Evolutionary conservation across 2,888 invertebrate species (phyloP).

Genomic region (Saturnia pavonia): DNA sequence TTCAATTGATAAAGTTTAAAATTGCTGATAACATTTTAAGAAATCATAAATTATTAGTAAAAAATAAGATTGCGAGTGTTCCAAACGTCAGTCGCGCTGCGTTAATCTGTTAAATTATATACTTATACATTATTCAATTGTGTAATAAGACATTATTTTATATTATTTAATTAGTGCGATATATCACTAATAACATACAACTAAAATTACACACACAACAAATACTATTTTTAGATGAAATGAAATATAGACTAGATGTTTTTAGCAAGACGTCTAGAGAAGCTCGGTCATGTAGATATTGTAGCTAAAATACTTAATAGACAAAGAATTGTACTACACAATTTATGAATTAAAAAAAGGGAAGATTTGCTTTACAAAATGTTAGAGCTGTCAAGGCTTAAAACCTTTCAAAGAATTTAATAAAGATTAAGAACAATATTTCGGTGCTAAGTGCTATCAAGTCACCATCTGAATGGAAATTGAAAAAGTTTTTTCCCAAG

Average conservation of each 20-base stretch:
- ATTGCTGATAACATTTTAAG: too few relatives aligned
- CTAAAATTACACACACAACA: neutral
- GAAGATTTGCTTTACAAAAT: constrained; percentile 21
- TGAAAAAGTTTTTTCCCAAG: constrained; percentile 67
- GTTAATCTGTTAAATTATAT: too few relatives aligned
- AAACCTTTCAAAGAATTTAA: constrained; percentile 36
- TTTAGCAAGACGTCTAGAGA: neutral
- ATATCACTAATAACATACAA: too few relatives aligned
- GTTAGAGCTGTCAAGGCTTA: constrained; percentile 26
- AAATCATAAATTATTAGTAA: too few relatives aligned
- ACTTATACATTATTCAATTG: too few relatives aligned
- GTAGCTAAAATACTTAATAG: neutral
- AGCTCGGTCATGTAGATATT: neutral
- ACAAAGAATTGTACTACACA: neutral
- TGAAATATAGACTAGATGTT: too few relatives aligned
- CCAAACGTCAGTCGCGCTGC: too few relatives aligned
- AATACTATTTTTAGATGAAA: too few relatives aligned
- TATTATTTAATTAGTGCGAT: too few relatives aligned
- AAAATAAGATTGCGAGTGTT: too few relatives aligned
- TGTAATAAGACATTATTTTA: too few relatives aligned
- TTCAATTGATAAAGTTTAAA: too few relatives aligned
- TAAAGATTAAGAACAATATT: constrained; percentile 47
- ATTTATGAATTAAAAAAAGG: neutral
- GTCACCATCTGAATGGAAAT: constrained; percentile 66
- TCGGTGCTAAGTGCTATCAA: constrained; percentile 52